Evolutionary conservation across 2,888 invertebrate genomes (phyloP).

Genomic region (Pachymerium ferrugineum): DNA sequence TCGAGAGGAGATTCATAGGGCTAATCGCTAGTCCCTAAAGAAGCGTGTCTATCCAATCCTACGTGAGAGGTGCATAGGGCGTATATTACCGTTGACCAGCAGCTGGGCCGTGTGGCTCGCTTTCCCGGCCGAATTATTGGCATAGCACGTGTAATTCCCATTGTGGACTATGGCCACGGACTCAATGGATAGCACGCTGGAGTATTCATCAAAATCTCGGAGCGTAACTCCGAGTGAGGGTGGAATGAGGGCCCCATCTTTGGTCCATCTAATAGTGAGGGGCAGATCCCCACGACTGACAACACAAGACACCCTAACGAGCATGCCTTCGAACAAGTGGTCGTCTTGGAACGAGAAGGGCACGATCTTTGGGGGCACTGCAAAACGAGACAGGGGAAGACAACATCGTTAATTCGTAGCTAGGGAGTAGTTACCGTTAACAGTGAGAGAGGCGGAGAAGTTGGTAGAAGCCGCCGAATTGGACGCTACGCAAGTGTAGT

Average conservation of each 20-base stretch:
- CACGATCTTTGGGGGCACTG: conserved; percentile 35
- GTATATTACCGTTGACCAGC: conserved; percentile 36
- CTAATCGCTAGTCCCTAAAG: conserved; percentile 34
- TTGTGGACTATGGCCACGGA: conserved; percentile 44
- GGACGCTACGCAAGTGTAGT: conserved; percentile 38
- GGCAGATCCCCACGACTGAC: conserved; percentile 43
- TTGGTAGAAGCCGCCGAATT: conserved; percentile 37
- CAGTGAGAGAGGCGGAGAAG: conserved; percentile 38
- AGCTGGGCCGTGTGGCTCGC: conserved; percentile 37
- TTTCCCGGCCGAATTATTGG: conserved; percentile 35
- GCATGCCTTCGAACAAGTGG: conserved; percentile 36
- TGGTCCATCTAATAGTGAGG: conserved; percentile 45
- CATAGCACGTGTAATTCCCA: conserved; percentile 46
- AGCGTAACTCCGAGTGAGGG: conserved; percentile 36
- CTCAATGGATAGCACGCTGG: conserved; percentile 45
- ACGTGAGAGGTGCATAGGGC: conserved; percentile 35
- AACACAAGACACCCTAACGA: conserved; percentile 36
- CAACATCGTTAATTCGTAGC: conserved; percentile 28
- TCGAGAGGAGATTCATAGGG: conserved; percentile 23
- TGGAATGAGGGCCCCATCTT: conserved; percentile 44
- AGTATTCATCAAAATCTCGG: conserved; percentile 44
- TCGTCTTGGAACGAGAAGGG: conserved; percentile 36
- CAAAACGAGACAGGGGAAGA: conserved; percentile 33
- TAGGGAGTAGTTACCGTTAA: conserved; percentile 37
- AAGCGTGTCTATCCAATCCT: conserved; percentile 35